Conservation (phyloP, 2,113 vertebrate genomes). For the Cyphomyrus plagiostoma region DNA sequence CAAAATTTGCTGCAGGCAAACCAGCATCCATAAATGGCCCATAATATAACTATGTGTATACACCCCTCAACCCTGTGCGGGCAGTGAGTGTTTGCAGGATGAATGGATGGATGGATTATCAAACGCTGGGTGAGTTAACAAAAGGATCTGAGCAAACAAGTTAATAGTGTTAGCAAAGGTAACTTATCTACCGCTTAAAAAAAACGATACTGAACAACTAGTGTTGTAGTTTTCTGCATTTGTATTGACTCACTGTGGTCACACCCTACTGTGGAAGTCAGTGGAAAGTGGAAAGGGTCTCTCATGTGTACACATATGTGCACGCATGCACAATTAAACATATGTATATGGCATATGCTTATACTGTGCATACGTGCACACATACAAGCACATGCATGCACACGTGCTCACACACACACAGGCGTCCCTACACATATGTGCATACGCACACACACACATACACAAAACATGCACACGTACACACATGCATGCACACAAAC, state of each 20-base stretch:
- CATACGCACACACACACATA: too few relatives aligned
- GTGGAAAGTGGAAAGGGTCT: background rate
- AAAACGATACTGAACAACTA: background rate
- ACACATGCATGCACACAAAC: background rate
- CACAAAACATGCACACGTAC: too few relatives aligned
- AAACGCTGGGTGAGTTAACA: background rate
- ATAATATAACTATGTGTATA: background rate
- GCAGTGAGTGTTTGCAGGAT: background rate
- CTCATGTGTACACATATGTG: too few relatives aligned
- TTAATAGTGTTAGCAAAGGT: background rate
- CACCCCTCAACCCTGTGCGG: background rate
- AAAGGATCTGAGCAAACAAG: background rate
- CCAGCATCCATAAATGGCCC: background rate
- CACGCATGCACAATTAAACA: too few relatives aligned
- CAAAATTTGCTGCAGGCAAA: background rate
- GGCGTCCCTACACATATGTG: too few relatives aligned
- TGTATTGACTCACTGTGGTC: background rate
- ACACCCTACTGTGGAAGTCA: background rate
- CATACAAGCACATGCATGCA: too few relatives aligned
- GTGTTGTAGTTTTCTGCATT: background rate
- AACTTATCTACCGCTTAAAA: background rate
- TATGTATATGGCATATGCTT: too few relatives aligned
- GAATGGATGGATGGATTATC: background rate
- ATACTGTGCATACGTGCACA: too few relatives aligned
- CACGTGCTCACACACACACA: too few relatives aligned